Conservation (phyloP, 2,888 invertebrate genomes). For the Phaonia tiefii region DNA sequence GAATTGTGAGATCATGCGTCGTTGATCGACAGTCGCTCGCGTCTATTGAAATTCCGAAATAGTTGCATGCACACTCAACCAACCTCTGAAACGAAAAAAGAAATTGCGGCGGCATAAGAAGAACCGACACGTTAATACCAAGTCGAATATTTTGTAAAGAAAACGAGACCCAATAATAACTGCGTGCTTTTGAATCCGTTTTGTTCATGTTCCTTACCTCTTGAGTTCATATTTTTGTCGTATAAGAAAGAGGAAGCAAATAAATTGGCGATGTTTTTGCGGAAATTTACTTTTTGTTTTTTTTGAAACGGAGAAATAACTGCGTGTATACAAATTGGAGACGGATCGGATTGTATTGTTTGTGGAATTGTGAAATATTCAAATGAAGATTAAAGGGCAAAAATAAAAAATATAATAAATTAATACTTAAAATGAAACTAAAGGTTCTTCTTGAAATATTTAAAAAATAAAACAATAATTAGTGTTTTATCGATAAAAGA, state of each 20-base stretch:
- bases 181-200: not conserved
- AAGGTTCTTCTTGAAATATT: not conserved
- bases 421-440: not conserved
- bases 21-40: conserved; percentile 49
- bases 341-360: conserved; percentile 6
- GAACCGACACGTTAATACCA: not conserved
- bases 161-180: conserved; percentile 2
- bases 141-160: conserved; percentile 4
- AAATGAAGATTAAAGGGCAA: not conserved
- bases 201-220: not conserved
- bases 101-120: conserved; percentile 9
- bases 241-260: not conserved
- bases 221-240: not conserved
- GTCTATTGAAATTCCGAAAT: conserved; percentile 45
- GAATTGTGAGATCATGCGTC: conserved; percentile 66
- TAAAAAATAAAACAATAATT: conserved; percentile 3
- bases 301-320: conserved; percentile 47
- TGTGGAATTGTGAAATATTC: conserved; percentile 33
- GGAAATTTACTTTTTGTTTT: conserved; percentile 49
- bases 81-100: conserved; percentile 14
- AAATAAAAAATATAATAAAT: too few relatives aligned
- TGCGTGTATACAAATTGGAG: too few relatives aligned
- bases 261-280: conserved; percentile 59
- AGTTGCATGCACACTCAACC: conserved; percentile 4
- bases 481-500: not conserved